Conservation (phyloP, 2,113 vertebrate species). For the Equus quagga region DNA sequence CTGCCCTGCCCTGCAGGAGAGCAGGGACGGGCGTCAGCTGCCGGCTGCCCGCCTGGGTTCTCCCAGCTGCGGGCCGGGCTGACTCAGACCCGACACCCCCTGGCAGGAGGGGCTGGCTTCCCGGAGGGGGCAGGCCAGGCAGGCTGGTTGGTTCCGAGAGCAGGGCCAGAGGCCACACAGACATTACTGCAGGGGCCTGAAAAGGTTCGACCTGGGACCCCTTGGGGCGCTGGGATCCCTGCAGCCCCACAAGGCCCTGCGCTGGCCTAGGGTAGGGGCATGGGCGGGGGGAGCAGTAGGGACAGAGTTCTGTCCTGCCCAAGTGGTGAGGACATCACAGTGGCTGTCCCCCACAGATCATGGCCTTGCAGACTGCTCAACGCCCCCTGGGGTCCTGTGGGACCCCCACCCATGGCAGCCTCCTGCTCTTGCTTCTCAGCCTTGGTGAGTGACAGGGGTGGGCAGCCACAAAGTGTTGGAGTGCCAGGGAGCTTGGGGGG, state of each 20-base stretch:
- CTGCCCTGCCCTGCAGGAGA: neutral
- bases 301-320: too few species aligned
- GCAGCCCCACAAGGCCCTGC: too few species aligned
- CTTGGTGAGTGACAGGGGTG: slow-evolving; percentile 1
- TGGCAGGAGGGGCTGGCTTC: neutral
- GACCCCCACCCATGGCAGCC: fast-evolving
- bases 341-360: neutral
- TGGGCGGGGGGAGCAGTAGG: fast-evolving
- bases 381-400: fast-evolving
- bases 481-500: fast-evolving
- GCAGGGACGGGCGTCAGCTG: neutral
- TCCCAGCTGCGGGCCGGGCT: neutral
- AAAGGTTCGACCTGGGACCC: neutral
- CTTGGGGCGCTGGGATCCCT: neutral
- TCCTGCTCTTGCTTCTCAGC: slow-evolving; percentile 51
- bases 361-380: neutral
- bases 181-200: neutral
- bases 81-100: neutral
- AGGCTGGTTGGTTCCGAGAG: neutral
- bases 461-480: fast-evolving
- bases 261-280: neutral
- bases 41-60: neutral
- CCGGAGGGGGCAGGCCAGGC: neutral
- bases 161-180: fast-evolving
- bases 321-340: neutral